These are phyloP conservation scores for Gephyroberyx darwinii DNA, from an alignment of 2,797 vertebrate genomes.

Conservation along the genomic window DNA sequence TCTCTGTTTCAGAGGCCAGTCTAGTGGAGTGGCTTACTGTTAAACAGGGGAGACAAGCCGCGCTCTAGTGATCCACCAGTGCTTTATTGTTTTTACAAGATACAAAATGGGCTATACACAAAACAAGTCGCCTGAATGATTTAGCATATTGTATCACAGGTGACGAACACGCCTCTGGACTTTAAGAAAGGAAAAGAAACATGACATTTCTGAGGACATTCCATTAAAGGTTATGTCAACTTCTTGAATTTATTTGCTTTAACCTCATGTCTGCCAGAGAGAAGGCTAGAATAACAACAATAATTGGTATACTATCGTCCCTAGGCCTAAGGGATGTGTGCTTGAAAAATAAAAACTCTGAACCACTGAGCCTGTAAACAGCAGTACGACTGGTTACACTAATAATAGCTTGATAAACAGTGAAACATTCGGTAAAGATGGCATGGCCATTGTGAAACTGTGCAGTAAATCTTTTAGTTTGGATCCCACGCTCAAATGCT, in stretches of 20 bases:
- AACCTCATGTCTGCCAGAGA: not conserved
- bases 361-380: not conserved
- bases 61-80: not conserved
- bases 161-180: slow-evolving; percentile 10
- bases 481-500: not conserved
- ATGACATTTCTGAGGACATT: not conserved
- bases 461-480: too few species aligned
- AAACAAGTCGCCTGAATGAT: not conserved
- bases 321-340: not conserved
- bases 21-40: slow-evolving; percentile 19
- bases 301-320: not conserved
- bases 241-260: not conserved
- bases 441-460: too few species aligned
- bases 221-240: not conserved
- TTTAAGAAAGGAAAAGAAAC: too few species aligned
- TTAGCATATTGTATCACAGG: not conserved
- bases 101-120: slow-evolving; percentile 1
- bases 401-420: not conserved
- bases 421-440: not conserved
- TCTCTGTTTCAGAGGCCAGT: slow-evolving; percentile 50
- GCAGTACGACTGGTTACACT: not conserved
- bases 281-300: not conserved
- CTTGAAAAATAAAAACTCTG: not conserved
- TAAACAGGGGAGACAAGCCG: slow-evolving; percentile 12
- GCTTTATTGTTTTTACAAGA: not conserved